Conservation (phyloP, 2,888 invertebrate genomes). For the Drymonia ruficornis region DNA sequence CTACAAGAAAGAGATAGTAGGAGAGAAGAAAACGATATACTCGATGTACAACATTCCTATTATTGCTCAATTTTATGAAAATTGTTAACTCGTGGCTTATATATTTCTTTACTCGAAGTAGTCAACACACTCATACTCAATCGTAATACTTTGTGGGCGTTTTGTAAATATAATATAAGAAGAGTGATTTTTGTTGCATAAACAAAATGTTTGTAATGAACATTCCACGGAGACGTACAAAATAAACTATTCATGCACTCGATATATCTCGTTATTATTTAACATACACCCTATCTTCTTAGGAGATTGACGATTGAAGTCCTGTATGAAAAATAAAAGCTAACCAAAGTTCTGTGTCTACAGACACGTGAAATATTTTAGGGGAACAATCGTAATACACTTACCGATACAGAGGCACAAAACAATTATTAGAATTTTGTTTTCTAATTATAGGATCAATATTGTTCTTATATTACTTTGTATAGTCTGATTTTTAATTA, state of each 20-base stretch:
- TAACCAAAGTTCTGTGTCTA: too few relatives aligned
- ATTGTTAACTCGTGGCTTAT: slow-evolving; percentile 22
- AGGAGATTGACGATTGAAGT: too few relatives aligned
- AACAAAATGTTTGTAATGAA: slow-evolving; percentile 65
- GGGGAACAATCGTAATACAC: too few relatives aligned
- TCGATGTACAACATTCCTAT: slow-evolving; percentile 47
- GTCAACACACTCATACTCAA: slow-evolving; percentile 70
- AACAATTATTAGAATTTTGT: too few relatives aligned
- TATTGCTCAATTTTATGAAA: slow-evolving; percentile 50
- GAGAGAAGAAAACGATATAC: slow-evolving; percentile 25
- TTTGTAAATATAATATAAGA: slow-evolving; percentile 64
- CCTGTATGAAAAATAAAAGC: too few relatives aligned
- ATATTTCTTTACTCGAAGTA: slow-evolving; percentile 57
- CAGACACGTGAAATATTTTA: too few relatives aligned
- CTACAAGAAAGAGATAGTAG: slow-evolving; percentile 27
- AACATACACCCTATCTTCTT: slow-evolving; percentile 1
- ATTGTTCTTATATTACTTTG: too few relatives aligned
- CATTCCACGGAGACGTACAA: slow-evolving; percentile 77
- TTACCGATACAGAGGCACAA: too few relatives aligned
- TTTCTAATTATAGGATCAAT: too few relatives aligned
- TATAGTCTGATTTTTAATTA: too few relatives aligned
- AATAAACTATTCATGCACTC: slow-evolving; percentile 81
- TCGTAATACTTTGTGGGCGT: slow-evolving; percentile 50
- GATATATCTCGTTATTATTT: slow-evolving; percentile 55
- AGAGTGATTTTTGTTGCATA: slow-evolving; percentile 59